These are phyloP conservation scores for Gambusia yucatana DNA, from an alignment of 2,797 vertebrate species.

Conservation along the genomic window DNA sequence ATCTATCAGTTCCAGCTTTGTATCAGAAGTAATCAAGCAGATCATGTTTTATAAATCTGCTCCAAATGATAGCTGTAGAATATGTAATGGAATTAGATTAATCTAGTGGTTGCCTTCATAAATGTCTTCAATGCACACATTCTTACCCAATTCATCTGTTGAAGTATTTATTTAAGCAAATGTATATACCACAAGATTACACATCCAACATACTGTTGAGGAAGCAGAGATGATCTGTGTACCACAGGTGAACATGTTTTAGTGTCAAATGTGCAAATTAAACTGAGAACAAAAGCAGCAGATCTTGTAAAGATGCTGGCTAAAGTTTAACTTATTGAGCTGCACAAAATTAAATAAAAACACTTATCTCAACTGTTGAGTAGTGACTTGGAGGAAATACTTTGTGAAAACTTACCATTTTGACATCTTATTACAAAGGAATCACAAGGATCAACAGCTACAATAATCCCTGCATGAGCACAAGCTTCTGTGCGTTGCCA, in stretches of 20 bases:
- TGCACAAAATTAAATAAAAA: background rate
- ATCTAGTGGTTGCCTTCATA: background rate
- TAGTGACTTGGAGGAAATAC: background rate
- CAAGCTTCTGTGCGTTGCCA: background rate
- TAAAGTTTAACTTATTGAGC: background rate
- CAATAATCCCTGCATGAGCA: background rate
- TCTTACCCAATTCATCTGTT: background rate
- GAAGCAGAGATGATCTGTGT: no score
- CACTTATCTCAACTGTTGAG: background rate
- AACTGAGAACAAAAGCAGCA: no score
- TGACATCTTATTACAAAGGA: background rate
- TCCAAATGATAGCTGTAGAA: background rate
- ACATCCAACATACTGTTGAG: no score
- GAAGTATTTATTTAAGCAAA: no score
- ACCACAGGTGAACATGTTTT: no score
- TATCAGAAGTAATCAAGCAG: background rate
- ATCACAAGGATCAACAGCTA: conserved; percentile 29
- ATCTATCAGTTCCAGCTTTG: background rate
- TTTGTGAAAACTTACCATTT: background rate
- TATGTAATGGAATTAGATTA: background rate
- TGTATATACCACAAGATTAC: no score
- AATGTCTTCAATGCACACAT: background rate
- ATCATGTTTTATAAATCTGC: background rate
- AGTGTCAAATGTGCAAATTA: no score
- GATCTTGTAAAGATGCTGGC: no score